These are phyloP conservation scores for Dysmachus trigonus DNA, from an alignment of 2,888 invertebrate species.

Conservation along the genomic window DNA sequence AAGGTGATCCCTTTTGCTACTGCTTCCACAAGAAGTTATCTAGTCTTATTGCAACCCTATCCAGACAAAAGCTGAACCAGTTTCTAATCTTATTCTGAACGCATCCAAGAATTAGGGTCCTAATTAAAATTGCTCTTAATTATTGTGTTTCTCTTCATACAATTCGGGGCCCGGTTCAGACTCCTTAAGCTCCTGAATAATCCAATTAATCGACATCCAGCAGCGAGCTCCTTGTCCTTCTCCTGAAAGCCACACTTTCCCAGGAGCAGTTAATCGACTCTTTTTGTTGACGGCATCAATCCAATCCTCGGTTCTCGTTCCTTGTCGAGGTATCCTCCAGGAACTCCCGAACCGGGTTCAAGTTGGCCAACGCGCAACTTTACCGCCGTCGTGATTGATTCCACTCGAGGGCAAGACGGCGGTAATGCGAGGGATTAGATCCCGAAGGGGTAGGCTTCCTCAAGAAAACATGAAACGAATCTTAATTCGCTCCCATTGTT, in stretches of 20 bases:
- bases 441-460: background rate
- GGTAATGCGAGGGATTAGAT: background rate
- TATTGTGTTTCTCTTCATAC: background rate
- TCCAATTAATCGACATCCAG: constrained; percentile 37
- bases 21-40: background rate
- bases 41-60: background rate
- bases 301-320: background rate
- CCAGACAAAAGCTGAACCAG: background rate
- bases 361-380: background rate
- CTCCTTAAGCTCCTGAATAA: constrained; percentile 20
- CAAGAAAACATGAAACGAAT: constrained; percentile 46
- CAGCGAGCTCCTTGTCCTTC: background rate
- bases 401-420: constrained; percentile 12
- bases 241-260: background rate
- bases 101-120: background rate
- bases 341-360: background rate
- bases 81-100: background rate
- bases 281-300: constrained; percentile 2
- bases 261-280: constrained; percentile 15
- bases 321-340: background rate
- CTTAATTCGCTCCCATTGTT: constrained; percentile 47
- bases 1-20: background rate
- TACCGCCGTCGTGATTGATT: background rate
- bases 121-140: background rate
- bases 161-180: background rate